These are phyloP conservation scores for Cremastinae sp. DNA, from an alignment of 2,888 invertebrate genomes.

Conservation along the genomic window DNA sequence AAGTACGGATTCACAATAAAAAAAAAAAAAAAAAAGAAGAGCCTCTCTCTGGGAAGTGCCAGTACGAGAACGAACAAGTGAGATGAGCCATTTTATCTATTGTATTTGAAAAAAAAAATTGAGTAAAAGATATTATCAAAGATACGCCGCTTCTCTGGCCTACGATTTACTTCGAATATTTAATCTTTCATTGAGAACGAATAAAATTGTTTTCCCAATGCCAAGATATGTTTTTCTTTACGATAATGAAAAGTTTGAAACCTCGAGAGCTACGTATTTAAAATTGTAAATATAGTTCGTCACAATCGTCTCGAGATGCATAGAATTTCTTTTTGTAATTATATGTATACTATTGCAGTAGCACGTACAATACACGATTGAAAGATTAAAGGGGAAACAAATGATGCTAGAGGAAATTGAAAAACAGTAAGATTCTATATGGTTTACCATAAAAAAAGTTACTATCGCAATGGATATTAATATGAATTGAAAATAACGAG, in stretches of 20 bases:
- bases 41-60: constrained; percentile 19
- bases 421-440: constrained; percentile 65
- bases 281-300: constrained; percentile 60
- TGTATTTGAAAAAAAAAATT: constrained; percentile 29
- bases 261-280: constrained; percentile 24
- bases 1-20: constrained; percentile 45
- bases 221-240: constrained; percentile 20
- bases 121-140: neutral
- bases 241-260: neutral
- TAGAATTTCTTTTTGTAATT: constrained; percentile 66
- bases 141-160: constrained; percentile 52
- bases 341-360: constrained; percentile 66
- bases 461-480: constrained; percentile 70
- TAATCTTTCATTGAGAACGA: constrained; percentile 29
- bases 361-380: constrained; percentile 64
- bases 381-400: constrained; percentile 16
- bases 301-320: constrained; percentile 52
- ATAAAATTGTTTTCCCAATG: constrained; percentile 11
- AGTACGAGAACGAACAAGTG: constrained; percentile 29
- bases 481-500: constrained; percentile 60
- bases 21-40: constrained; percentile 10
- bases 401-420: constrained; percentile 11
- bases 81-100: constrained; percentile 13
- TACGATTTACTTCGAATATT: constrained; percentile 39
- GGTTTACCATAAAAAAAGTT: constrained; percentile 66